Evolutionary conservation across 1,140 invertebrate species (phyloP), one percentile per base, ranked within the genome.

Genomic region (Episyrphus balteatus): DNA sequence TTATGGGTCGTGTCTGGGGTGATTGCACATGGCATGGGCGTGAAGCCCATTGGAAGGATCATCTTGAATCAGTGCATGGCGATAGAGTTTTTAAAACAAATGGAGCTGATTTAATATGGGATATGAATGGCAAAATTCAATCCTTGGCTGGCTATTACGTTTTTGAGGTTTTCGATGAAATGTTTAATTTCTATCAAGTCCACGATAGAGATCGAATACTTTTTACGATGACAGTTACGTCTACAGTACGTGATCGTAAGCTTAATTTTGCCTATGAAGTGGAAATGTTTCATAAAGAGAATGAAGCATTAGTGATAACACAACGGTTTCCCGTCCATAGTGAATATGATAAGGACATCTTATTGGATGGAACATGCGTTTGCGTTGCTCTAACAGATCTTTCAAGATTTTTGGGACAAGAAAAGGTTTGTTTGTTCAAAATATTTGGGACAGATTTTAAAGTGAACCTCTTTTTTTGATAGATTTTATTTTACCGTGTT

Each of bases 141-240:
- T 58, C 64, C 1, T 47, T 67, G 1, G 58, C 62, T 7, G 63
- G 63, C 1, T 67, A 66, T 37, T 67, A 66, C 47, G 58, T 67
- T 11, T 64, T 67, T 41, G 52, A 66, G 45, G 55, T 59, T 3
- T 54, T 51, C 40, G 57, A 61, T 32, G 64, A 66, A 48, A 64
- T 65, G 57, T 67, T 67, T 42, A 66, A 67, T 49, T 63, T 67
- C 42, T 67, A 65, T 32, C 64, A 67, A 51, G 58, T 67, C 14
- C 52, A 57, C 15, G 63, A 67, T 39, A 56, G 56, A 43, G 53
- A 59, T 41, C 55, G 59, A 15, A 52, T 64, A 13, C 54, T 64
- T 2, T 66, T 62, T 38, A 67, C 64, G 47, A 65, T 65, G 63
- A 66, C 63, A 15, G 62, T 58, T 39, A 66, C 64, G 11, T 66